phyloP scores from a whole-genome alignment of 2,888 invertebrate species.

The Caenorhabditis zanzibari region DNA sequence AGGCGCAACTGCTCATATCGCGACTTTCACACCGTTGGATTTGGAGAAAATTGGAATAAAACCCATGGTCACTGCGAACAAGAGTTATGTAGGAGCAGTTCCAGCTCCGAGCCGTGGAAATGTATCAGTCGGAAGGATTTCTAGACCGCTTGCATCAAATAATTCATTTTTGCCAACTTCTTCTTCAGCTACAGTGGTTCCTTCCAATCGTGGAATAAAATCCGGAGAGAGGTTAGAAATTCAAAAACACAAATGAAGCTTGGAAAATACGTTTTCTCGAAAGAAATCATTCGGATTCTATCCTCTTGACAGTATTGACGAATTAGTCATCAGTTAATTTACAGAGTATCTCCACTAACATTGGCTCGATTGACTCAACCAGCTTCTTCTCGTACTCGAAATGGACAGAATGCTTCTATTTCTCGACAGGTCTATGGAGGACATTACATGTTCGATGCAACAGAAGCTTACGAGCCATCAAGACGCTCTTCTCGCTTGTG shows the following conservation, averaged over 20 bases:
- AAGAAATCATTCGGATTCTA: too few species aligned
- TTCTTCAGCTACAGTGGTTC: too few species aligned
- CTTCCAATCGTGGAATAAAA: not conserved
- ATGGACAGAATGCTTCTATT: not conserved
- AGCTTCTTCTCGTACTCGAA: slow-evolving; percentile 7
- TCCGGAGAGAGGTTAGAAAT: not conserved
- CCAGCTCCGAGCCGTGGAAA: not conserved
- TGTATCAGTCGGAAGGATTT: too few species aligned
- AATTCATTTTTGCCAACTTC: too few species aligned
- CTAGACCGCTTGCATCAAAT: too few species aligned
- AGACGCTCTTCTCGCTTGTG: slow-evolving; percentile 35
- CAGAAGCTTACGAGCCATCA: slow-evolving; percentile 39
- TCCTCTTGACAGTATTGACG: too few species aligned
- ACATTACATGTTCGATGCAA: slow-evolving; percentile 62
- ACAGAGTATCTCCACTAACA: not conserved
- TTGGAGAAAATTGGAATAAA: slow-evolving; percentile 23
- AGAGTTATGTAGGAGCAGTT: not conserved
- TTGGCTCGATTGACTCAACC: not conserved
- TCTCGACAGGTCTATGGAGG: slow-evolving; percentile 14
- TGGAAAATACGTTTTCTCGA: too few species aligned
- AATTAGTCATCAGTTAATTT: too few species aligned
- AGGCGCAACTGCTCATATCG: slow-evolving; percentile 36
- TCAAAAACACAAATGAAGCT: not conserved
- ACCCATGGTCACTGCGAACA: not conserved
- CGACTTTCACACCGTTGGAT: not conserved